Evolutionary conservation across 2,113 vertebrate genomes (phyloP).

Genomic region (Vireo altiloquus): DNA sequence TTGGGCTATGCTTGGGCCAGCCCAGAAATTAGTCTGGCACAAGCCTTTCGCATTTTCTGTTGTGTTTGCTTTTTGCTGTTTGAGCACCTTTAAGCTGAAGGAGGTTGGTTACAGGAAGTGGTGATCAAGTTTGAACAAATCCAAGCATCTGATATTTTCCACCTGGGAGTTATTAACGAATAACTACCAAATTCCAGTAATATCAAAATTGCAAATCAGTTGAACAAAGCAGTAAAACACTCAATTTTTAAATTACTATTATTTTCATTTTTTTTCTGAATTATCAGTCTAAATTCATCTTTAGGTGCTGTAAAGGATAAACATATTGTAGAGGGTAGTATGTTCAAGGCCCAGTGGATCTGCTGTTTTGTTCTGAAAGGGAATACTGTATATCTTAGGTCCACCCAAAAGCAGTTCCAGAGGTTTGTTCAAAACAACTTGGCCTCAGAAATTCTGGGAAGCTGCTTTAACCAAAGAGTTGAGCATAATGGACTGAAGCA

Average conservation of each 20-base stretch:
- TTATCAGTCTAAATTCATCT: not conserved
- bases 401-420: not conserved
- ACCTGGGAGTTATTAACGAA: not conserved
- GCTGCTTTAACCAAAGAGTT: not conserved
- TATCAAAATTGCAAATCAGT: not conserved
- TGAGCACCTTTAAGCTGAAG: not conserved
- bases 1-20: not conserved
- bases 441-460: constrained; percentile 23
- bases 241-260: not conserved
- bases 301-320: not conserved
- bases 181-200: not conserved
- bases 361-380: not conserved
- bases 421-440: not conserved
- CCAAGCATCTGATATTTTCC: not conserved
- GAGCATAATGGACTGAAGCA: not conserved
- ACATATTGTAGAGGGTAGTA: not conserved
- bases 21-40: not conserved
- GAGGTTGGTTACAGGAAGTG: not conserved
- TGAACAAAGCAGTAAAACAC: not conserved
- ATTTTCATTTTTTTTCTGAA: not conserved
- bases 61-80: not conserved
- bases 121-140: not conserved
- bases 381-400: not conserved
- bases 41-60: not conserved
- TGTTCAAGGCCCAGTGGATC: not conserved